Base-by-base conservation (phyloP, 2,888 invertebrate genomes). In the Adineta ricciae region DNA sequence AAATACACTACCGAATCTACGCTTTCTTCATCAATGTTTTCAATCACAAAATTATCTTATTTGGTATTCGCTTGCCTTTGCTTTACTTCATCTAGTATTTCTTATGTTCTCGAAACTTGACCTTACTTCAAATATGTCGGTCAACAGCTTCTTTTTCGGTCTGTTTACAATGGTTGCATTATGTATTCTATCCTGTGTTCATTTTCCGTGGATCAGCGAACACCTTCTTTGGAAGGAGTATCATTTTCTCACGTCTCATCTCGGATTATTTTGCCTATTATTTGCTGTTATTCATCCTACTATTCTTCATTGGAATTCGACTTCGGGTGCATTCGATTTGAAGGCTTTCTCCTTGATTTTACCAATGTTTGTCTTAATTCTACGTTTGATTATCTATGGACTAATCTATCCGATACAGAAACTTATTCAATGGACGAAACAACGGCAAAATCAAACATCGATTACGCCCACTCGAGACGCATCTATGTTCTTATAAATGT, bases 1-100 rank as follows among this genome's bases (percentile, higher is more conserved):
- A 38, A 78, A 38, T 38, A 24, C 8, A 41, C 0, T 41, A 41
- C 24, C 9, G 4, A 41, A 38, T 41, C 24, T 78, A 41, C 36
- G 8, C 24, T 41, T 78, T 38, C 24, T 78, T 78, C 78, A 78
- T 24, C 41, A 11, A 41, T 78, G 24, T 38, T 41, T 78, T 11
- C 78, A 78, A n/a, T 78, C 78, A 78, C 38, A n/a, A 78, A 38
- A n/a, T 78, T 78, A 78, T 41, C 24, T 78, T 41, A 24, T n/a
- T 3, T 78, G 78, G 78, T 78, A 41, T 78, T 78, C 78, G 24
- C n/a, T 78, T 24, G 24, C 24, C 24, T 78, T 78, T 41, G 78
- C 78, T 78, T 24, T 78, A 24, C 11, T 78, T 41, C 78, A 78
- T 78, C 3, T 78, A 3, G 3, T 78, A 41, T 78, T 78, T 78